Evolutionary conservation across 2,888 invertebrate genomes (phyloP).

Genomic region (Tethea ocularis): DNA sequence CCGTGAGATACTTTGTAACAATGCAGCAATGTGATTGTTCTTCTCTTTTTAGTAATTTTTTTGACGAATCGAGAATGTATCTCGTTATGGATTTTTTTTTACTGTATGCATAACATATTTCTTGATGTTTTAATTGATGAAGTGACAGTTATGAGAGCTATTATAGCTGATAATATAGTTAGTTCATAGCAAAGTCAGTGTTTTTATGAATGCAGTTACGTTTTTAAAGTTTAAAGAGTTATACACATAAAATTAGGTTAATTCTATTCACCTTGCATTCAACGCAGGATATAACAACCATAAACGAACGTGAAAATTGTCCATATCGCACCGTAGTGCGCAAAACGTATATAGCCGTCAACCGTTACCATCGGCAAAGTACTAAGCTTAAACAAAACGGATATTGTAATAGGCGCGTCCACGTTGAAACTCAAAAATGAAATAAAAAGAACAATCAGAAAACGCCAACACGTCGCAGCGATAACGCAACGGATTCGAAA

Average conservation of each 20-base stretch:
- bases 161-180: background rate
- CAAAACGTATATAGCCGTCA: slow-evolving; percentile 13
- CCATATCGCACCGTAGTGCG: slow-evolving; percentile 3
- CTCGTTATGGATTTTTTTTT: background rate
- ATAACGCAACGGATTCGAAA: slow-evolving; percentile 83
- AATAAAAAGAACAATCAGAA: slow-evolving; percentile 74
- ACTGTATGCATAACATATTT: background rate
- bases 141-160: background rate
- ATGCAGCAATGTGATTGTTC: slow-evolving; percentile 52
- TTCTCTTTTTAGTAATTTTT: background rate
- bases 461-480: slow-evolving; percentile 78
- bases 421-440: slow-evolving; percentile 41
- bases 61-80: background rate
- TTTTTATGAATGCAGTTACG: background rate
- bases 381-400: slow-evolving; percentile 38
- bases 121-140: background rate
- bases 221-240: background rate
- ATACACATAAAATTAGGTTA: background rate
- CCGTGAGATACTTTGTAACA: slow-evolving; percentile 54
- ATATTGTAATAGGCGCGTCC: slow-evolving; percentile 45
- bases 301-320: background rate
- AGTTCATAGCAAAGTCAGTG: no score
- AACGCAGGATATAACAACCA: background rate
- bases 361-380: slow-evolving; percentile 19
- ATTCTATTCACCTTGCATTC: slow-evolving; percentile 2